Conservation (phyloP, 1,140 invertebrate genomes). For the Agrilus planipennis region DNA sequence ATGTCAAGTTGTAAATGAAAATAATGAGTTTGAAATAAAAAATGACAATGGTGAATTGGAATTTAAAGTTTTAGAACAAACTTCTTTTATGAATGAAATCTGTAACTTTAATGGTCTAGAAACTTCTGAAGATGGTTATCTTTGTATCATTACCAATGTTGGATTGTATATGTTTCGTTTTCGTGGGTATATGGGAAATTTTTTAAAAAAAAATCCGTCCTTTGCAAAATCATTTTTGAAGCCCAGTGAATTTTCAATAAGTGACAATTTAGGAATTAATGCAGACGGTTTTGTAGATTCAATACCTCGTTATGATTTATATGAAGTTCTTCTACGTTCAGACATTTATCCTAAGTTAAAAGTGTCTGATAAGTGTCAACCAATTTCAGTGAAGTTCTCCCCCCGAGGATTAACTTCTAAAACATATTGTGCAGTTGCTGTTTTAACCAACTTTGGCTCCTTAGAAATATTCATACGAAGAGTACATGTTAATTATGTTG, state of each 20-base stretch:
- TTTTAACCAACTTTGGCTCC: conserved; percentile 18
- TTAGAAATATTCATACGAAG: conserved; percentile 17
- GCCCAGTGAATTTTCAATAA: conserved; percentile 12
- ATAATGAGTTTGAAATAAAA: too few species aligned
- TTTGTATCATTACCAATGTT: conserved; percentile 14
- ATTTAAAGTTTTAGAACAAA: too few species aligned
- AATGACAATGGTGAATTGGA: too few species aligned
- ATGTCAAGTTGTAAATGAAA: too few species aligned
- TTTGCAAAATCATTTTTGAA: conserved; percentile 13
- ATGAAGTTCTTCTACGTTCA: conserved; percentile 10
- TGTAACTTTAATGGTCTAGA: too few species aligned
- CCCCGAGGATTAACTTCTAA: conserved; percentile 12
- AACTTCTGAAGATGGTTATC: conserved; percentile 14
- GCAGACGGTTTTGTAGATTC: conserved; percentile 15
- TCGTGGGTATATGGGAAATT: conserved; percentile 10
- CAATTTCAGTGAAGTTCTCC: conserved; percentile 16
- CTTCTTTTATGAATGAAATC: too few species aligned
- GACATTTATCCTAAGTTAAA: conserved; percentile 13
- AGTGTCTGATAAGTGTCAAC: conserved; percentile 6
- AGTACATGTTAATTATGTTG: conserved; percentile 12
- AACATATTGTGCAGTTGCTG: conserved; percentile 14
- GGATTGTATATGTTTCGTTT: conserved; percentile 14
- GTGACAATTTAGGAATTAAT: conserved; percentile 15
- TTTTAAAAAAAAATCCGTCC: conserved; percentile 5
- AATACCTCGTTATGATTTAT: conserved; percentile 14